These are phyloP conservation scores for Macaria liturata DNA, from an alignment of 2,888 invertebrate genomes.

Conservation along the genomic window DNA sequence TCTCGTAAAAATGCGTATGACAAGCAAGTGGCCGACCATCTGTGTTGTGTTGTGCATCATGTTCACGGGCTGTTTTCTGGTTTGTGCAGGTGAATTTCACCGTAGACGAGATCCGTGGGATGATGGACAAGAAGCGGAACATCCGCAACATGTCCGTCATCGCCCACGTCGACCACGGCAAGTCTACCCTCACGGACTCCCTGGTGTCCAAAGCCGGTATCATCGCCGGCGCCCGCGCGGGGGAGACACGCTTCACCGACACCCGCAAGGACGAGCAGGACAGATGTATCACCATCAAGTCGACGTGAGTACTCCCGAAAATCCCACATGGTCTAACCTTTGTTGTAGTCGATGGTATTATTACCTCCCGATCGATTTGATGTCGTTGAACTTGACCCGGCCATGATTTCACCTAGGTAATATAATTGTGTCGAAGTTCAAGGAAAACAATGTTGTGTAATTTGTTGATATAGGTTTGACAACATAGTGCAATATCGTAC, in stretches of 20 bases:
- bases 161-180: conserved; percentile 99
- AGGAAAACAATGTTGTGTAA: conserved; percentile 9
- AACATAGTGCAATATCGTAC: too few relatives aligned
- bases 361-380: conserved; percentile 10
- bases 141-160: conserved; percentile 99
- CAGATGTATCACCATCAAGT: conserved; percentile 99
- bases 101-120: conserved; percentile 99
- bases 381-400: conserved; percentile 40
- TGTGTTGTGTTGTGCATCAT: conserved; percentile 61
- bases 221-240: conserved; percentile 99
- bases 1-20: conserved; percentile 51
- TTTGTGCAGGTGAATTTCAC: conserved; percentile 98
- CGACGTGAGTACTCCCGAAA: conserved; percentile 90
- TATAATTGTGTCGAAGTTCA: background rate
- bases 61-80: conserved; percentile 61
- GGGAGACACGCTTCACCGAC: conserved; percentile 99
- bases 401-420: conserved; percentile 4
- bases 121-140: conserved; percentile 99
- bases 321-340: conserved; percentile 53
- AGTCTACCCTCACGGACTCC: conserved; percentile 99
- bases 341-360: conserved; percentile 21
- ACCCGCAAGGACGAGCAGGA: conserved; percentile 99
- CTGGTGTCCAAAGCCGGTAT: conserved; percentile 99
- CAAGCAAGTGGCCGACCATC: conserved; percentile 51
- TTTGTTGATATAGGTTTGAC: conserved; percentile 3